Base-by-base conservation (phyloP, 2,797 vertebrate genomes). In the Epinephelus malabaricus region DNA sequence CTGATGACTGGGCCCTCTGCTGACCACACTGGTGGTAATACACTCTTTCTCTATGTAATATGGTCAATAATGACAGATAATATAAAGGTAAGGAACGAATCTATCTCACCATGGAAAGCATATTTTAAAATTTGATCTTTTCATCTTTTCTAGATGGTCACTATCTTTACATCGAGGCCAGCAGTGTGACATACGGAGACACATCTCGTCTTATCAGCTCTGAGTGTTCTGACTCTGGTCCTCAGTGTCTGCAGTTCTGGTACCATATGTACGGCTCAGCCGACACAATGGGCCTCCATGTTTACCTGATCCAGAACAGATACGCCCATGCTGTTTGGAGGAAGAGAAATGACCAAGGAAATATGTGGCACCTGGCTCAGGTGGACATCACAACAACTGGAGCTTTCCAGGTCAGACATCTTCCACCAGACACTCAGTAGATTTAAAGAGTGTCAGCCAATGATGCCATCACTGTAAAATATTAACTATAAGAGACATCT, bases 201-300 rank as follows among this genome's bases (percentile, higher is more conserved):
- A 90, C 87, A 0, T 93, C 94, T 14, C 94, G 94, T 60, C 86
- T 96, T 34, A 82, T 95, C 69, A 95, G 95, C 74, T 58, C 90
- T 6, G 73, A 93, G 69, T 95, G 95, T 62, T 76, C 86, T 25
- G 55, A 86, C 40, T 50, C 75, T 43, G 93, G 94, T 53, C 89
- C 89, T 62, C 92, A 94, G 76, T 96, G 96, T 86, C 91, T 96
- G 60, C 92, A 94, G 83, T 96, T 96, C 88, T 96, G 96, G 95
- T 95, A 95, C 71, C 94, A 95, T 81, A 96, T 96, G 90, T 90
- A 95, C 0, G 94, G 95, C 13, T 92, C 94, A 46, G 94, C 95
- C 0, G 88, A 93, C 0, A 92, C 92, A 34, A 95, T 96, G 95
- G 95, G 94, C 50, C 93, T 96, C 43, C 66, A 88, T 12, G 76